A percentile compares a stretch with the other conserved stretches of the same genome.
phyloP scores from a whole-genome alignment of 2,888 invertebrate species.

The Bimastos eiseni region DNA sequence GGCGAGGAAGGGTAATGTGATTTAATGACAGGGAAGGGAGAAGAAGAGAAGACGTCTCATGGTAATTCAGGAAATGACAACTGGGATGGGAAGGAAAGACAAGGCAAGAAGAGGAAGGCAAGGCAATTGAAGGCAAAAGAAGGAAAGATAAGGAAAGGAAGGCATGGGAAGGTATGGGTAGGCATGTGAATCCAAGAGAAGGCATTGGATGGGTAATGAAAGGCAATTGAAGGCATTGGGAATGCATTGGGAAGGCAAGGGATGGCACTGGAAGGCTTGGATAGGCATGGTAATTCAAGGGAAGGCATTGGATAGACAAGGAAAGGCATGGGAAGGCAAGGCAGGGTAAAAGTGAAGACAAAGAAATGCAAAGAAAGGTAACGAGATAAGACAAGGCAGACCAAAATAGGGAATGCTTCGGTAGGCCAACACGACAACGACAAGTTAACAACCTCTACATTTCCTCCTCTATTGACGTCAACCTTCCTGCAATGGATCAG shows the following conservation, averaged over 20 bases:
- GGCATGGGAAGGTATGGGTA: too few relatives aligned
- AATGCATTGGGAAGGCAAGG: not conserved
- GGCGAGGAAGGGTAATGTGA: too few relatives aligned
- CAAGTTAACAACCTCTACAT: not conserved
- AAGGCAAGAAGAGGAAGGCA: too few relatives aligned
- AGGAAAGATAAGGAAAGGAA: too few relatives aligned
- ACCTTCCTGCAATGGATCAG: not conserved
- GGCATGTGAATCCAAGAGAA: too few relatives aligned
- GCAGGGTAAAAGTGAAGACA: too few relatives aligned
- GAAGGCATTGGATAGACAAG: not conserved
- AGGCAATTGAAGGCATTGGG: not conserved
- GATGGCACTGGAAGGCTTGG: not conserved
- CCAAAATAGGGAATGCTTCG: not conserved
- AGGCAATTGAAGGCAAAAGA: too few relatives aligned
- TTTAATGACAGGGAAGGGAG: not conserved
- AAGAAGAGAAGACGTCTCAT: not conserved
- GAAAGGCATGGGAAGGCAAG: not conserved
- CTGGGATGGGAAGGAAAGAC: too few relatives aligned
- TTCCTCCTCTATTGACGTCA: not conserved
- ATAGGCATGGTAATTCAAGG: too few relatives aligned
- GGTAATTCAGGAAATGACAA: too few relatives aligned
- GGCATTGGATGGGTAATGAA: too few relatives aligned
- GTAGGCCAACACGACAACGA: not conserved
- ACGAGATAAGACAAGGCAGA: not conserved
- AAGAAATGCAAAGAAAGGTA: not conserved